These are phyloP conservation scores for Menidia beryllina DNA, from an alignment of 2,113 vertebrate genomes.

Conservation along the genomic window DNA sequence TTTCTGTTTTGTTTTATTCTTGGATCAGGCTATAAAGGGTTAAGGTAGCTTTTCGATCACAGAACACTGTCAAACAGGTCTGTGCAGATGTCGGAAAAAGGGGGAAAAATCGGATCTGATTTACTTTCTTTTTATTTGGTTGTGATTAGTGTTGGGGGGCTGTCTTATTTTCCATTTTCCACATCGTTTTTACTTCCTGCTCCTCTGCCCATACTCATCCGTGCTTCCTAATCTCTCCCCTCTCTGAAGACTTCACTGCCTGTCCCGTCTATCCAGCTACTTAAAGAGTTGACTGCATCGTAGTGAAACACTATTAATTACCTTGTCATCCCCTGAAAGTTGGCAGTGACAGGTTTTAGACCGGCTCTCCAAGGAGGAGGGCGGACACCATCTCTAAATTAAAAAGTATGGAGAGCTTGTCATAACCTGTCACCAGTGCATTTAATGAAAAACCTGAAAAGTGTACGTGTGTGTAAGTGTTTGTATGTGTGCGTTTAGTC, in stretches of 20 bases:
- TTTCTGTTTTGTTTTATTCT: too few relatives aligned
- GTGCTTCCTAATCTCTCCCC: conserved; percentile 21
- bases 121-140: conserved; percentile 19
- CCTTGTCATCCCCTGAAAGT: conserved; percentile 71
- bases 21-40: too few relatives aligned
- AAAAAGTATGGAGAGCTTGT: conserved; percentile 66
- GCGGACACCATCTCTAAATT: conserved; percentile 64
- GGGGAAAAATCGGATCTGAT: conserved; percentile 28
- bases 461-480: background rate
- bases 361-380: conserved; percentile 63
- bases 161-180: conserved; percentile 22
- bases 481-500: background rate
- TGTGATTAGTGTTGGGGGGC: conserved; percentile 15
- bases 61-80: background rate
- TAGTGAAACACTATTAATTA: conserved; percentile 74
- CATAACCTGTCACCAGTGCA: conserved; percentile 57
- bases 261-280: conserved; percentile 30
- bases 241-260: conserved; percentile 15
- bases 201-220: conserved; percentile 29
- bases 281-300: conserved; percentile 51
- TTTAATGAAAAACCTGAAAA: conserved; percentile 57
- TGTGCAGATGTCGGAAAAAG: background rate
- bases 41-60: conserved; percentile 39
- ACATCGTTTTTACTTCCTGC: conserved; percentile 9
- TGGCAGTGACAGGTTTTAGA: conserved; percentile 69